Evolutionary conservation across 2,113 vertebrate species (phyloP), one percentile per base, ranked within the genome.

Genomic region (Anthoscopus minutus): DNA sequence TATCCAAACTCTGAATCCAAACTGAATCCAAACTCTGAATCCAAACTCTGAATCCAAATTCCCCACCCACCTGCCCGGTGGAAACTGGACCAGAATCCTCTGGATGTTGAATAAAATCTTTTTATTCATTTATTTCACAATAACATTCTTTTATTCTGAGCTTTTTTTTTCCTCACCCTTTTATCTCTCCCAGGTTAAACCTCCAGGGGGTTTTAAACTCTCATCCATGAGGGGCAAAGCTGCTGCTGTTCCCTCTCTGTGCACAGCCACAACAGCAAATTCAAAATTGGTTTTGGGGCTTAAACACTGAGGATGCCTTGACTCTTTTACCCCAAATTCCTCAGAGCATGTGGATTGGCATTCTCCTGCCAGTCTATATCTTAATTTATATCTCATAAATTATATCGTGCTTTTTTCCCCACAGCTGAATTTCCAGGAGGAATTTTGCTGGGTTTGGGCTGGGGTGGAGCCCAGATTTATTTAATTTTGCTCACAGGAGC

Each of bases 291-390:
- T 14, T 82, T 42, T 47, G 20, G 37, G 42, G 31, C 8, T 42
- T 42, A 13, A 5, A 35, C 40, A 5, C 72, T 7, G 22, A 60
- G 27, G 40, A 24, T 1, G 4, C 66, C 23, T 28, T 4, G 31
- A 71, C 47, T 44, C 53, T 50, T 33, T 18, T 5, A 28, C 19
- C 37, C 47, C 45, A 8, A 1, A 45, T n/a, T 35, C 47, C 76
- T 64, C 48, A 8, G 50, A 56, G 40, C 50, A 13, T 5, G 2
- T 4, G 10, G 15, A 22, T 28, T 38, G 48, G 6, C 0, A 0
- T 60, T 51, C 45, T 66, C 42, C 35, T 19, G 25, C 30, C 54
- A 13, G 15, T 6, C 5, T 7, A 2, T 8, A 24, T 33, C 40
- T 76, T n/a, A 17, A 57, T 57, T 31, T 35, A 2, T 25, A 7